A percentile compares a stretch with the other conserved stretches of the same genome.
phyloP scores from a whole-genome alignment of 2,888 invertebrate genomes.

The Thereva unica region DNA sequence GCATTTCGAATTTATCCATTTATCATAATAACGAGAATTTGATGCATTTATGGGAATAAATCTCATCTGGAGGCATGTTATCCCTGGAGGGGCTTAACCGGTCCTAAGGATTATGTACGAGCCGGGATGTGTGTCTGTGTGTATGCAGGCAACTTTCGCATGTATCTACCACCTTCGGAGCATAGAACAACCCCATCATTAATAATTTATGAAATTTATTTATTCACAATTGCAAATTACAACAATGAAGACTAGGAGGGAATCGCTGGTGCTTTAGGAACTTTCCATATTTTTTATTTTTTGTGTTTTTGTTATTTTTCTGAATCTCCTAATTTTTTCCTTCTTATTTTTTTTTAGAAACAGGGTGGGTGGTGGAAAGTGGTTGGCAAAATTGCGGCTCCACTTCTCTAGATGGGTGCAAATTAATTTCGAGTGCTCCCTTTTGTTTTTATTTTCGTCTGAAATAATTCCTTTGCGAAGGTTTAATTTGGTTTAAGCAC shows the following conservation, averaged over 20 bases:
- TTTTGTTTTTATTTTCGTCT: background rate
- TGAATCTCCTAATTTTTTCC: too few species aligned
- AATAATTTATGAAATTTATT: conserved; percentile 17
- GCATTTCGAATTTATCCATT: conserved; percentile 1
- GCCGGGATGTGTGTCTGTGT: too few species aligned
- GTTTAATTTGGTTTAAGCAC: conserved; percentile 17
- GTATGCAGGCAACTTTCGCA: too few species aligned
- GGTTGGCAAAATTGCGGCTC: too few species aligned
- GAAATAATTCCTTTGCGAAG: conserved; percentile 12
- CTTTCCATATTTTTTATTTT: background rate
- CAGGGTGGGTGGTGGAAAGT: too few species aligned
- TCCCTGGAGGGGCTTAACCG: too few species aligned
- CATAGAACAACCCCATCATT: conserved; percentile 2
- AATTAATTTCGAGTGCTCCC: conserved; percentile 8
- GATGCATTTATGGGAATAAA: conserved; percentile 16
- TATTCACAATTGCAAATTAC: conserved; percentile 19
- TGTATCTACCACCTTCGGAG: too few species aligned
- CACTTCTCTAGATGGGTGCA: background rate
- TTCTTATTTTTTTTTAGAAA: too few species aligned
- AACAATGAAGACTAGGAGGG: conserved; percentile 6
- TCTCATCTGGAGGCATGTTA: background rate
- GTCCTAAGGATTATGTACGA: too few species aligned
- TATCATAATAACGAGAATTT: conserved; percentile 19
- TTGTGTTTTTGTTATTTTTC: too few species aligned
- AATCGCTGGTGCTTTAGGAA: background rate